Percentiles rank a stretch among this genome's conserved stretches.
Conservation (phyloP, 2,888 invertebrate species). For the Beris morrisii region DNA sequence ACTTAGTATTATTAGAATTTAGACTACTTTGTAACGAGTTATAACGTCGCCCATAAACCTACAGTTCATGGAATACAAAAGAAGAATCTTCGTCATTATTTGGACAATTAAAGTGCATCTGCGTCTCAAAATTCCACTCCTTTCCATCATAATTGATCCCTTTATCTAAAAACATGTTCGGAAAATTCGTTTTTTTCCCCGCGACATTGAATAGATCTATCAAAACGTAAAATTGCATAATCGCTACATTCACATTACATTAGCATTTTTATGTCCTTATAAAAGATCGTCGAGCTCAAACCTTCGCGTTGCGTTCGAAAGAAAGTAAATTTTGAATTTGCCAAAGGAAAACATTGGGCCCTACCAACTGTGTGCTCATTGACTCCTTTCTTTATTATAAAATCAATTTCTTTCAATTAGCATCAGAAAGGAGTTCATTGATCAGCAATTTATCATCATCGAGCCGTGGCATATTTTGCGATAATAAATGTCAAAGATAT, state of each 20-base stretch:
- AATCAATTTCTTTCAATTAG: conserved; percentile 34
- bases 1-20: too few relatives aligned
- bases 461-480: conserved; percentile 19
- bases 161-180: too few relatives aligned
- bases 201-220: conserved; percentile 12
- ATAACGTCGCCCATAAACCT: too few relatives aligned
- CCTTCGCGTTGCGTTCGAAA: conserved; percentile 12
- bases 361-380: not conserved
- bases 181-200: too few relatives aligned
- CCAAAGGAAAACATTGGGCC: conserved; percentile 16
- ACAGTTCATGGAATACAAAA: too few relatives aligned
- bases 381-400: conserved; percentile 19
- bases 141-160: too few relatives aligned
- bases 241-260: conserved; percentile 2
- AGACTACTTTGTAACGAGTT: too few relatives aligned
- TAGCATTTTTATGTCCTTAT: not conserved
- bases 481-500: conserved; percentile 28
- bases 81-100: too few relatives aligned
- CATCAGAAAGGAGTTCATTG: conserved; percentile 30
- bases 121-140: too few relatives aligned
- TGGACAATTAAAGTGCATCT: too few relatives aligned
- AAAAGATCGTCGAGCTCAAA: conserved; percentile 15
- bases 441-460: conserved; percentile 33
- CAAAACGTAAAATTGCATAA: conserved; percentile 27
- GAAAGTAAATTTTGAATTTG: not conserved